Percentiles rank a stretch among this genome's conserved stretches.
These are phyloP conservation scores for Microdon myrmicae DNA, from an alignment of 2,888 invertebrate genomes.

Conservation along the genomic window DNA sequence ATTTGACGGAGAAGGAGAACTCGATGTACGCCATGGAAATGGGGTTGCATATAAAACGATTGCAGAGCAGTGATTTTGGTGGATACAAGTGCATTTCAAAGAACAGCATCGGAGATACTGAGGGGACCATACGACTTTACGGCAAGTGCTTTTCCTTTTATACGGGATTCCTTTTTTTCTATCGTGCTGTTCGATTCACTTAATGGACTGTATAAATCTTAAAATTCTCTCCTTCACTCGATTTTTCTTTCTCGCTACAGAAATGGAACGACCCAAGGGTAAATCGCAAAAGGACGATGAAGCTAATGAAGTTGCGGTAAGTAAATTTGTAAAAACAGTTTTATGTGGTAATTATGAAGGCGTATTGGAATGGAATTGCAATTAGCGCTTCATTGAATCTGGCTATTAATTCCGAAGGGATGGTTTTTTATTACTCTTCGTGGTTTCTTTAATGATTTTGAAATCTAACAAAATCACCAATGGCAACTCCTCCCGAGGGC, in stretches of 20 bases:
- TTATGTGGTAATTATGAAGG: slow-evolving; percentile 32
- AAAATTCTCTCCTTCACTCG: slow-evolving; percentile 23
- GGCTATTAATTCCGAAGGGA: neutral
- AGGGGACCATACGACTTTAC: slow-evolving; percentile 87
- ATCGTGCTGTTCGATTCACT: slow-evolving; percentile 12
- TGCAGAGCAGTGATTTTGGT: slow-evolving; percentile 81
- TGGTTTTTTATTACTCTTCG: slow-evolving; percentile 4
- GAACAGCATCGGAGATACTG: slow-evolving; percentile 91
- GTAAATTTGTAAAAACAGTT: slow-evolving; percentile 32
- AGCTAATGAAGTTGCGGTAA: slow-evolving; percentile 66
- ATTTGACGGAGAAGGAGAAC: slow-evolving; percentile 81
- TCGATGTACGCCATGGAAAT: slow-evolving; percentile 88
- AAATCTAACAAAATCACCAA: too few relatives aligned
- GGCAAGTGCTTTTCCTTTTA: slow-evolving; percentile 71
- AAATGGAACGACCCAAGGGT: slow-evolving; percentile 66
- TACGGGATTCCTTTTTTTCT: neutral
- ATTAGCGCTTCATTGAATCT: slow-evolving; percentile 15
- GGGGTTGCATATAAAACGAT: slow-evolving; percentile 79
- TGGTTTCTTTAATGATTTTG: too few relatives aligned
- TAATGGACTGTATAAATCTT: slow-evolving; percentile 38
- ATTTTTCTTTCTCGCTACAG: slow-evolving; percentile 47
- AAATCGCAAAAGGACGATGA: slow-evolving; percentile 68
- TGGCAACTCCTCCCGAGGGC: too few relatives aligned
- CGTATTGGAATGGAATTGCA: slow-evolving; percentile 40
- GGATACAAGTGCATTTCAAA: slow-evolving; percentile 93